phyloP scores from a whole-genome alignment of 2,888 invertebrate species.

The Oasisia sp. region DNA sequence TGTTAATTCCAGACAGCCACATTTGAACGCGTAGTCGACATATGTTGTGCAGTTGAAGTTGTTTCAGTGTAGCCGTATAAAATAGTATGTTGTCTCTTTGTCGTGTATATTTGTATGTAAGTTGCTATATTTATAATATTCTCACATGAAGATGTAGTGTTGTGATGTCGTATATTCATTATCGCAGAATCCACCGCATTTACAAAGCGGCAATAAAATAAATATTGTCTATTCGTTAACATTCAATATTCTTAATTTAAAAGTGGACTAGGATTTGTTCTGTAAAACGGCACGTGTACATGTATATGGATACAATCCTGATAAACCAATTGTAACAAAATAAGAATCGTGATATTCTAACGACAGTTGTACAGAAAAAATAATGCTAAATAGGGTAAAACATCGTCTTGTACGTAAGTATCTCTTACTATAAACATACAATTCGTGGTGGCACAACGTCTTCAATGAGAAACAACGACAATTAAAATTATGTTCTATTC shows the following conservation, averaged over 20 bases:
- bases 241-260: neutral
- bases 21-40: neutral
- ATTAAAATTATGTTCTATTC: neutral
- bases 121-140: slow-evolving; percentile 17
- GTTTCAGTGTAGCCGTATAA: neutral
- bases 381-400: neutral
- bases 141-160: neutral
- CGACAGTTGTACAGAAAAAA: neutral
- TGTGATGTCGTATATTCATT: neutral
- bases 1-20: neutral
- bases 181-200: slow-evolving; percentile 3
- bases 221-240: slow-evolving; percentile 10
- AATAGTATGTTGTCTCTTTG: slow-evolving; percentile 3
- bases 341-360: neutral
- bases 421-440: neutral
- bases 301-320: neutral
- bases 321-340: neutral
- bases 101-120: slow-evolving; percentile 12
- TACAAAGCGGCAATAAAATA: neutral
- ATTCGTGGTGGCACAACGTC: neutral
- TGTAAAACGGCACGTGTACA: no score
- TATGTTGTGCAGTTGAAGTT: neutral
- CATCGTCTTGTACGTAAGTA: neutral
- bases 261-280: no score
- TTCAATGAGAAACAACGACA: neutral